Base-by-base conservation (phyloP, 2,113 vertebrate species). In the Prionailurus viverrinus region DNA sequence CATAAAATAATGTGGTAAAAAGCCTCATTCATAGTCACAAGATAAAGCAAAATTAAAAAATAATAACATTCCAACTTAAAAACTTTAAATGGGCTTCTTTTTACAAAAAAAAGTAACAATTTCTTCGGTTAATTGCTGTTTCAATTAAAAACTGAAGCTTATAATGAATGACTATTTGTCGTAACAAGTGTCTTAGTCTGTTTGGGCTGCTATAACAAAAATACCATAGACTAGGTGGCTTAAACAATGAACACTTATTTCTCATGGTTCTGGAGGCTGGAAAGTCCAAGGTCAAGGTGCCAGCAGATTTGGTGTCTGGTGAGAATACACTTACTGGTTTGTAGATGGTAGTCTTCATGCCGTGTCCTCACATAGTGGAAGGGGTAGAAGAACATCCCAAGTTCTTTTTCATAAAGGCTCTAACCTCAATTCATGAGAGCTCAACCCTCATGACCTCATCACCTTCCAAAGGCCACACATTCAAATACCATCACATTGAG, bases 1-100 rank as follows among this genome's bases (percentile, higher is more conserved):
- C 25, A 66, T 41, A 41, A 61, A 19, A 86, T 58, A 48, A 93
- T 45, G 5, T n/a, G 45, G 25, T 68, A 25, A 76, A 88, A 74
- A 71, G 2, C 13, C 66, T 73, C 31, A 55, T 58, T 78, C 61
- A 87, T 83, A 81, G 85, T 81, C 36, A n/a, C 78, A 53, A 96
- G 33, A 89, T 85, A 4, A 96, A 93, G 41, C 53, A n/a, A 91
- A 73, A 48, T 80, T 27, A 61, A 97, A 58, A 58, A 58, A 91
- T 91, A 25, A 27, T 45, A 80, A 80, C 23, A 27, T 83, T 58
- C 36, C 5, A 90, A 93, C 15, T 82, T 90, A 63, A 58, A 83
- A 95, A 94, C 48, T 92, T n/a, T n/a, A 74, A 68, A 29, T 76
- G 33, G 39, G 15, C 80, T 94, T 86, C 14, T 61, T 97, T 78